phyloP scores from a whole-genome alignment of 1,140 invertebrate species.

The Diabrotica virgifera region DNA sequence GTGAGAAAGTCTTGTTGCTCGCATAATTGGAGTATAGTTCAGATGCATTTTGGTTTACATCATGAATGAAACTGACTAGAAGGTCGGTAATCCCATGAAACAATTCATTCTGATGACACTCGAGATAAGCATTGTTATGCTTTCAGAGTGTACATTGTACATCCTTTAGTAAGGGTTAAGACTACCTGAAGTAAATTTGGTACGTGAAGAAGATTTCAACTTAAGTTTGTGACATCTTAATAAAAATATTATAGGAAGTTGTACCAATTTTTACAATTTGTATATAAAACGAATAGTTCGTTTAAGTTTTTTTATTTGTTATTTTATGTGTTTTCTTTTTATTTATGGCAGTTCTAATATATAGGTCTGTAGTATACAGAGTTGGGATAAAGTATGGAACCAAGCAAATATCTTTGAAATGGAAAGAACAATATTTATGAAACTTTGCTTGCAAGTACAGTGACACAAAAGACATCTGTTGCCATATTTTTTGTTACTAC shows the following conservation, averaged over 20 bases:
- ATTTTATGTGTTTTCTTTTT: no score
- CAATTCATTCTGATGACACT: constrained; percentile 18
- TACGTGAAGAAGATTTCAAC: constrained; percentile 13
- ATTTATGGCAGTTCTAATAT: no score
- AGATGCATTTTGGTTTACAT: constrained; percentile 6
- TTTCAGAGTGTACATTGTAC: constrained; percentile 1
- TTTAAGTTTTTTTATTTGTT: no score
- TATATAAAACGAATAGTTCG: no score
- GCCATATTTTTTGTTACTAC: no score
- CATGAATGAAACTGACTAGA: constrained; percentile 17
- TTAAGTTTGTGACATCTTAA: neutral
- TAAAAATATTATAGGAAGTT: neutral
- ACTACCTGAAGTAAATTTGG: constrained; percentile 13
- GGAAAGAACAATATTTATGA: no score
- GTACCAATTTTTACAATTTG: no score
- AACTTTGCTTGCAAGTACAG: no score
- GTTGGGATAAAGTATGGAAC: no score
- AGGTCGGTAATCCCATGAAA: constrained; percentile 13
- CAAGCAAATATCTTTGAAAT: no score
- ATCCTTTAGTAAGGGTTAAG: neutral
- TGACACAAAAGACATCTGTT: no score
- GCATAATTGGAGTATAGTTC: neutral
- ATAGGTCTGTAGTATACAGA: no score
- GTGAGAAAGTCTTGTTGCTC: neutral
- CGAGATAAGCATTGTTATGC: constrained; percentile 15